Evolutionary conservation across 2,888 invertebrate species (phyloP).

Genomic region (Drosophila antonietae): DNA sequence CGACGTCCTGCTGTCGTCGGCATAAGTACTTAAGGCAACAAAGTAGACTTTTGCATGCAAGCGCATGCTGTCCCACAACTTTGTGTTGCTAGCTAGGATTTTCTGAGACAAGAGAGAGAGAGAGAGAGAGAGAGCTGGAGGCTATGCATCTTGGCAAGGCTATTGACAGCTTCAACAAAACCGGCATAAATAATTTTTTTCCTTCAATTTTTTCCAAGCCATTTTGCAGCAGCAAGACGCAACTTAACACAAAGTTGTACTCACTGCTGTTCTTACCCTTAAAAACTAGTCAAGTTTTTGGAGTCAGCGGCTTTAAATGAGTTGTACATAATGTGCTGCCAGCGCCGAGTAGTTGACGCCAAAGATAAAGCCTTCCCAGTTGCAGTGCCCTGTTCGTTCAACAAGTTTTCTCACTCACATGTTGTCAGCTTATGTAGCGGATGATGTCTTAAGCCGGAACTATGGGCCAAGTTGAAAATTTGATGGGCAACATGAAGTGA

Average conservation of each 20-base stretch:
- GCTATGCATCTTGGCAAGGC: slow-evolving; percentile 44
- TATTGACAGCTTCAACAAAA: slow-evolving; percentile 70
- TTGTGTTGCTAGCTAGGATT: slow-evolving; percentile 47
- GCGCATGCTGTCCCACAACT: slow-evolving; percentile 76
- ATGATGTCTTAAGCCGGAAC: slow-evolving; percentile 40
- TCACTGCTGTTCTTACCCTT: slow-evolving; percentile 33
- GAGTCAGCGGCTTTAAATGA: slow-evolving; percentile 72
- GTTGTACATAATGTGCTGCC: slow-evolving; percentile 65
- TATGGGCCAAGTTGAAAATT: slow-evolving; percentile 20
- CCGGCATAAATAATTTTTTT: slow-evolving; percentile 71
- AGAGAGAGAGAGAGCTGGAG: neutral
- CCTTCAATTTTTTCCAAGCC: slow-evolving; percentile 75
- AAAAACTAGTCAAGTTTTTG: slow-evolving; percentile 39
- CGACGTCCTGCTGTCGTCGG: slow-evolving; percentile 53
- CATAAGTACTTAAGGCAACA: slow-evolving; percentile 79
- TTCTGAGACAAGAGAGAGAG: neutral
- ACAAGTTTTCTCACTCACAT: slow-evolving; percentile 74
- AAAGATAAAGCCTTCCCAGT: slow-evolving; percentile 47
- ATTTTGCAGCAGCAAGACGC: slow-evolving; percentile 61
- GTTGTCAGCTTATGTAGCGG: slow-evolving; percentile 60
- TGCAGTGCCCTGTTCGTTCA: slow-evolving; percentile 45
- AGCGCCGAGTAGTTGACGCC: slow-evolving; percentile 46
- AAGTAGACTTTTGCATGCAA: slow-evolving; percentile 76
- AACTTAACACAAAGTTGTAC: slow-evolving; percentile 72
- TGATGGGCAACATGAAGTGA: neutral